Percentiles rank a stretch among this genome's conserved stretches.
These are phyloP conservation scores for Centrocercus urophasianus DNA, from an alignment of 2,113 vertebrate species.

Conservation along the genomic window DNA sequence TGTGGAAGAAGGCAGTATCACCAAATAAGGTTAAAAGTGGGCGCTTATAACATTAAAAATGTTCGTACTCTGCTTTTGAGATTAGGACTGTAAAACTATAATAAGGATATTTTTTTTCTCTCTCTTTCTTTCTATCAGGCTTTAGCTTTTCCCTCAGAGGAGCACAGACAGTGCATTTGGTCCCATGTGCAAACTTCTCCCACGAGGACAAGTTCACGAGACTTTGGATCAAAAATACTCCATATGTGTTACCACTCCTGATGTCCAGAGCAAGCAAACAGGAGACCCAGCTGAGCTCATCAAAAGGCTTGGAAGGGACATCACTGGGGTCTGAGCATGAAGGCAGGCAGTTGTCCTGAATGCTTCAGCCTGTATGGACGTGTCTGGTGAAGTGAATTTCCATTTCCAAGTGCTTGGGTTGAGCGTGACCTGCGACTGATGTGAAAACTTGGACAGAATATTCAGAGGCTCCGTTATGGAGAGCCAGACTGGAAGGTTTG, in stretches of 20 bases:
- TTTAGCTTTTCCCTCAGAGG: not conserved
- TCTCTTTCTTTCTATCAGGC: not conserved
- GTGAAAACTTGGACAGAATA: not conserved
- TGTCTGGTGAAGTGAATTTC: not conserved
- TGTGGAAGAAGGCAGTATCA: not conserved
- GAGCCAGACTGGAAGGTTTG: not conserved
- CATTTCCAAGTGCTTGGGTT: not conserved
- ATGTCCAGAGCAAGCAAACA: not conserved
- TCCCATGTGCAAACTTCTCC: not conserved
- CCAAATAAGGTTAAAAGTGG: conserved; percentile 29
- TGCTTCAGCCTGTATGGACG: not conserved
- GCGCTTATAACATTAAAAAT: conserved; percentile 54
- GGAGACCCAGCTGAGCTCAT: not conserved
- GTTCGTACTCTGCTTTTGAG: conserved; percentile 28
- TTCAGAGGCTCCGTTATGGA: not conserved
- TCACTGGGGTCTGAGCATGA: not conserved
- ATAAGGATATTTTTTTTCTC: conserved; percentile 24
- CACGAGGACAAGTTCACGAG: not conserved
- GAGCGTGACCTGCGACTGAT: rapidly evolving
- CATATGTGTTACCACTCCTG: rapidly evolving
- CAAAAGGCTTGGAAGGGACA: not conserved
- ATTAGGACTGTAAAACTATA: conserved; percentile 46
- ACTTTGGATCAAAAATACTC: not conserved
- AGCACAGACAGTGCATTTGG: not conserved
- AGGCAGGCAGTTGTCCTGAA: not conserved